These are phyloP conservation scores for Cremastobaeus sp. DNA, from an alignment of 2,888 invertebrate genomes.

Conservation along the genomic window DNA sequence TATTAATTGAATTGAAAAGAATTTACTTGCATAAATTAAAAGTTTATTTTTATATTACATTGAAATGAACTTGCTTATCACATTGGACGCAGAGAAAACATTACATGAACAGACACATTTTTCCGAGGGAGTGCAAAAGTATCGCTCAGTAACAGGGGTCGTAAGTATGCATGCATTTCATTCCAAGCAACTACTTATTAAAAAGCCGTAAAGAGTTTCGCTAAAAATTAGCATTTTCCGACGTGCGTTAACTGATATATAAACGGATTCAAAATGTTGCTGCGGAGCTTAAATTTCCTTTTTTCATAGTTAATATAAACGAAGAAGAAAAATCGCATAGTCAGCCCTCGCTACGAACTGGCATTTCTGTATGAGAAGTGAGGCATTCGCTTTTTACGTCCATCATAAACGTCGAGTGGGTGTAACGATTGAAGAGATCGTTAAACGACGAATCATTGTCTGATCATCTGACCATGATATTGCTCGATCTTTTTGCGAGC, in stretches of 20 bases:
- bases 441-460: constrained; percentile 62
- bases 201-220: no score
- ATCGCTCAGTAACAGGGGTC: no score
- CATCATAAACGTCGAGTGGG: constrained; percentile 63
- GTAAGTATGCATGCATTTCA: no score
- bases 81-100: no score
- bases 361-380: constrained; percentile 52
- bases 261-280: constrained; percentile 32
- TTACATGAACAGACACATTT: no score
- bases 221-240: no score
- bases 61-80: no score
- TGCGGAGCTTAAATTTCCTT: constrained; percentile 26
- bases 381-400: constrained; percentile 63
- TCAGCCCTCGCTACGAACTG: constrained; percentile 55
- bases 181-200: no score
- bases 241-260: constrained; percentile 39
- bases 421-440: constrained; percentile 58
- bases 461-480: constrained; percentile 63
- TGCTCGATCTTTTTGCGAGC: constrained; percentile 54
- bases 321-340: constrained; percentile 51
- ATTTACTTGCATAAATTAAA: no score
- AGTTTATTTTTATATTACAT: no score
- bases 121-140: no score
- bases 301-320: constrained; percentile 44
- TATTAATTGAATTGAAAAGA: no score